A percentile compares a stretch with the other conserved stretches of the same genome.
Conservation (phyloP, 2,888 invertebrate genomes). For the Acanthosepion esculentum region DNA sequence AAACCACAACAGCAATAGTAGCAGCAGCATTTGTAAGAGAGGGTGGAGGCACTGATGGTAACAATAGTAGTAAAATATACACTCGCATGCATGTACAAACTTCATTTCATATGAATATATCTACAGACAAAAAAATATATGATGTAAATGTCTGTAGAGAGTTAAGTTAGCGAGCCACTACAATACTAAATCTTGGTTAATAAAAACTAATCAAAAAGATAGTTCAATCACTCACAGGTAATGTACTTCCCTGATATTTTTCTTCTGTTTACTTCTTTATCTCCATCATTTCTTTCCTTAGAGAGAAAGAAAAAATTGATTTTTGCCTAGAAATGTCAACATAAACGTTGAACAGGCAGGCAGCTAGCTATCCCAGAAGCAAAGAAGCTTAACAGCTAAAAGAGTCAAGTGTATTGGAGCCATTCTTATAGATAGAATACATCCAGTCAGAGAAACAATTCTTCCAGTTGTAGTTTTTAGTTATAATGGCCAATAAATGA, state of each 20-base stretch:
- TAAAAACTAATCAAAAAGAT: background rate
- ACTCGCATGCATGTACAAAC: background rate
- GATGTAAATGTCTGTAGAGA: background rate
- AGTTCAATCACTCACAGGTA: slow-evolving; percentile 34
- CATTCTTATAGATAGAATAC: background rate
- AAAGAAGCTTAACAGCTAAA: background rate
- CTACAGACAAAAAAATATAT: background rate
- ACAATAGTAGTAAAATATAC: background rate
- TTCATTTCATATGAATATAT: background rate
- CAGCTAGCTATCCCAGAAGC: slow-evolving; percentile 33
- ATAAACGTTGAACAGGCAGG: background rate
- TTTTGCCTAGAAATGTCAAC: slow-evolving; percentile 18
- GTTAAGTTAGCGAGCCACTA: background rate
- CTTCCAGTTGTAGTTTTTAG: background rate
- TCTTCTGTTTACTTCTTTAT: background rate
- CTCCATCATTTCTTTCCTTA: background rate
- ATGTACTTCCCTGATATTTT: background rate
- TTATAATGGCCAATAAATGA: slow-evolving; percentile 14
- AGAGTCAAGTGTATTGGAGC: background rate
- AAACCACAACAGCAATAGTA: slow-evolving; percentile 1
- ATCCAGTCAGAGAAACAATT: background rate
- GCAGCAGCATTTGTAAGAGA: background rate
- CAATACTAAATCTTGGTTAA: background rate
- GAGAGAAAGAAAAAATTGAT: background rate
- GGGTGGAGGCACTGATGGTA: background rate